These are phyloP conservation scores for Eudemis profundana DNA, from an alignment of 2,888 invertebrate species.

Conservation along the genomic window DNA sequence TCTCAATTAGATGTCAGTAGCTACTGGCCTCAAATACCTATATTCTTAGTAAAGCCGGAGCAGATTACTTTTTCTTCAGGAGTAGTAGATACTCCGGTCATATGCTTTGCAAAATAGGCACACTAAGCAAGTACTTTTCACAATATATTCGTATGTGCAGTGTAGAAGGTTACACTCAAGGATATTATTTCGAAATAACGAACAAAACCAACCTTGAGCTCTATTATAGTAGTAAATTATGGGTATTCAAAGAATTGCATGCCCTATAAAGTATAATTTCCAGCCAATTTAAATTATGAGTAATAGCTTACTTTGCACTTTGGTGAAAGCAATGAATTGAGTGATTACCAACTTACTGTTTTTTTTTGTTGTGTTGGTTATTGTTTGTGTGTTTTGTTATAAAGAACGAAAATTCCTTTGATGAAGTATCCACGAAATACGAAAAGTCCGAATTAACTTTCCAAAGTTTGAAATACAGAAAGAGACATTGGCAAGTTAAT, in stretches of 20 bases:
- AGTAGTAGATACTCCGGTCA: too few relatives aligned
- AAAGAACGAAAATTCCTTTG: background rate
- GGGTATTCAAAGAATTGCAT: conserved; percentile 21
- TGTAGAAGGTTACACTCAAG: conserved; percentile 34
- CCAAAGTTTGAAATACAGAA: background rate
- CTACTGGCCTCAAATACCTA: too few relatives aligned
- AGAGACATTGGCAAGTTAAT: background rate
- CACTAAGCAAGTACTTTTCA: conserved; percentile 13
- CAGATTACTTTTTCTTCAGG: too few relatives aligned
- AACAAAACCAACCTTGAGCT: conserved; percentile 37
- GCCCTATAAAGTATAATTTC: conserved; percentile 2
- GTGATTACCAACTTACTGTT: background rate
- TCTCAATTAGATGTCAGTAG: too few relatives aligned
- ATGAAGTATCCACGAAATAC: too few relatives aligned
- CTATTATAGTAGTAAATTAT: conserved; percentile 31
- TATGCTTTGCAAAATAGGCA: background rate
- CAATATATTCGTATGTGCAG: conserved; percentile 23
- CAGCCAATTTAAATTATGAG: background rate
- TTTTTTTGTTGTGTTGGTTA: too few relatives aligned
- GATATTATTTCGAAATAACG: conserved; percentile 25
- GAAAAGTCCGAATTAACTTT: too few relatives aligned
- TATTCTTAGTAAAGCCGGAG: too few relatives aligned
- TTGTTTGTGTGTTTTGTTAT: too few relatives aligned
- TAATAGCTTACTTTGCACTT: conserved; percentile 12
- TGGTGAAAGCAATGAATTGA: background rate